These are phyloP conservation scores for Phlogophora meticulosa DNA, from an alignment of 2,888 invertebrate species.

Conservation along the genomic window DNA sequence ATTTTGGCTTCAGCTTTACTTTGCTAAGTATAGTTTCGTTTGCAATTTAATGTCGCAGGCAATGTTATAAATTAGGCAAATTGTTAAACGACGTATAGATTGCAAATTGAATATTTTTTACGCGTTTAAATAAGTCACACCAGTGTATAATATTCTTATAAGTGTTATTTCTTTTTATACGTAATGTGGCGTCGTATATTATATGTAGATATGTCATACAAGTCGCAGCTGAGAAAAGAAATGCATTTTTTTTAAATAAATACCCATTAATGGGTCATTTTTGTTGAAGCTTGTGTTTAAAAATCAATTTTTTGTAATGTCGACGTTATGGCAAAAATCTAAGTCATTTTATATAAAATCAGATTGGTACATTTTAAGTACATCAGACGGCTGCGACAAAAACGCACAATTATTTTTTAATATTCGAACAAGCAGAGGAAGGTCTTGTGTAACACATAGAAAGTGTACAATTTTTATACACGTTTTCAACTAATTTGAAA, in stretches of 20 bases:
- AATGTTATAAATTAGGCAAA: slow-evolving; percentile 69
- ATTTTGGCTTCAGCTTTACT: slow-evolving; percentile 84
- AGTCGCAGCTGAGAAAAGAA: slow-evolving; percentile 51
- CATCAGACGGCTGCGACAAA: slow-evolving; percentile 53
- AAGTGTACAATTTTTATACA: slow-evolving; percentile 66
- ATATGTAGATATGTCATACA: slow-evolving; percentile 63
- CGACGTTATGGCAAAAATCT: slow-evolving; percentile 48
- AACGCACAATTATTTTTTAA: slow-evolving; percentile 63
- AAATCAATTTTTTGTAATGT: slow-evolving; percentile 30
- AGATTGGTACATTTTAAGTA: slow-evolving; percentile 40
- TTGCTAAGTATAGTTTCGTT: slow-evolving; percentile 74
- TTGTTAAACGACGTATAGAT: slow-evolving; percentile 67
- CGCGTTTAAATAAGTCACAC: slow-evolving; percentile 65
- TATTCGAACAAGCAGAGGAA: slow-evolving; percentile 65
- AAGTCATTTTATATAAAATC: slow-evolving; percentile 57
- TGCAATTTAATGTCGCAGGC: slow-evolving; percentile 70
- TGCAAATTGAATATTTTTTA: slow-evolving; percentile 68
- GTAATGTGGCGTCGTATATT: slow-evolving; percentile 66
- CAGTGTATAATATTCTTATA: slow-evolving; percentile 74
- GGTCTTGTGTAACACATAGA: slow-evolving; percentile 57
- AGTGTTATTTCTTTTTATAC: slow-evolving; percentile 74
- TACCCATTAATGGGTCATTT: slow-evolving; percentile 7
- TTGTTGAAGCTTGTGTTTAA: slow-evolving; percentile 25
- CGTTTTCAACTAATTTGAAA: slow-evolving; percentile 64
- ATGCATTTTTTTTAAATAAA: slow-evolving; percentile 22